Evolutionary conservation across 2,888 invertebrate genomes (phyloP).

Genomic region (Orthonychiurus folsomi): DNA sequence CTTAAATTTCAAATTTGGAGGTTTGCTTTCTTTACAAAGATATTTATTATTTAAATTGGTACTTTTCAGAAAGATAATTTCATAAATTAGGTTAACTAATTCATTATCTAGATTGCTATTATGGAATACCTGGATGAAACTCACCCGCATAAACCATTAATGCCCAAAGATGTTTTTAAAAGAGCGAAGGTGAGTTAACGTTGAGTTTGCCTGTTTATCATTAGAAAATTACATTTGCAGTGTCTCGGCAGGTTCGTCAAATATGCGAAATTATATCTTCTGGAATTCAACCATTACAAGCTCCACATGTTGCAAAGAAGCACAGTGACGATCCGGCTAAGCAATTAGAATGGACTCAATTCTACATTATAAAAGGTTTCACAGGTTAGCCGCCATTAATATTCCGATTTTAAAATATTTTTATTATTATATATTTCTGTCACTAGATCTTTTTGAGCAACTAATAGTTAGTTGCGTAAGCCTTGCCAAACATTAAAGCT

Average conservation of each 20-base stretch:
- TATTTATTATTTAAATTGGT: too few relatives aligned
- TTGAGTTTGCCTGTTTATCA: not conserved
- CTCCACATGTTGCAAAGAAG: slow-evolving; percentile 45
- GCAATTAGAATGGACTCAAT: slow-evolving; percentile 29
- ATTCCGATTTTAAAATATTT: too few relatives aligned
- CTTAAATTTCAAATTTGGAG: too few relatives aligned
- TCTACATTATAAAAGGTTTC: slow-evolving; percentile 33
- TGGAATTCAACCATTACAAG: slow-evolving; percentile 93
- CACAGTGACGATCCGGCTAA: slow-evolving; percentile 22
- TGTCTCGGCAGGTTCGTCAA: slow-evolving; percentile 56
- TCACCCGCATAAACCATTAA: slow-evolving; percentile 69
- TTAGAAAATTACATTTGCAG: not conserved
- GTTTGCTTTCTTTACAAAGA: too few relatives aligned
- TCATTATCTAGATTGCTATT: slow-evolving; percentile 68
- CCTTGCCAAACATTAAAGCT: not conserved
- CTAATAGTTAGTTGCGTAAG: not conserved
- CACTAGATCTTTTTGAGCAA: not conserved
- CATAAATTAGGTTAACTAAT: too few relatives aligned
- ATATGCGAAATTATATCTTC: slow-evolving; percentile 84
- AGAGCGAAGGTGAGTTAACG: slow-evolving; percentile 64
- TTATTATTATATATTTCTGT: too few relatives aligned
- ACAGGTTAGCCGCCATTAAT: slow-evolving; percentile 22
- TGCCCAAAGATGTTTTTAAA: slow-evolving; percentile 80
- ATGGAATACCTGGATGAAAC: slow-evolving; percentile 94
- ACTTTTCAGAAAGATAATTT: too few relatives aligned